A percentile compares a stretch with the other conserved stretches of the same genome.
Conservation (phyloP, 2,113 vertebrate species). For the Anhinga anhinga region DNA sequence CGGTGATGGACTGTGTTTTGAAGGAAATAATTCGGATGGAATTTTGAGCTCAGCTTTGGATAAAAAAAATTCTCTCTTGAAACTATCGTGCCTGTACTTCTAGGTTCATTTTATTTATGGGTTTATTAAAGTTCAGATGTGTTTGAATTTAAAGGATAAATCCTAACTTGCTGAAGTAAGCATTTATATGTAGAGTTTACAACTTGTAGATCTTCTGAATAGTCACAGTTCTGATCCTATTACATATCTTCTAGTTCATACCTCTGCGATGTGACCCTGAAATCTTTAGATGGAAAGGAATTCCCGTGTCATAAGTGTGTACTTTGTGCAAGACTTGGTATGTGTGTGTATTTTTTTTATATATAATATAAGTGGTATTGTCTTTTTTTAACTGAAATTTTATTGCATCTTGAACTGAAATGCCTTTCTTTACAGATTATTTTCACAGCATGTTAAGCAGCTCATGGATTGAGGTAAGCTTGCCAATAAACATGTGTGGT, state of each 20-base stretch:
- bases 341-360: conserved; percentile 27
- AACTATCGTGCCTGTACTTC: neutral
- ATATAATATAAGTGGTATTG: neutral
- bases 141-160: neutral
- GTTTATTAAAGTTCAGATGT: neutral
- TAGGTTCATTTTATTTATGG: neutral
- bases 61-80: neutral
- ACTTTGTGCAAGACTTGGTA: conserved; percentile 95
- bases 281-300: conserved; percentile 92
- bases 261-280: conserved; percentile 91
- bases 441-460: conserved; percentile 97
- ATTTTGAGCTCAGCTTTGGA: neutral
- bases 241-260: conserved; percentile 79
- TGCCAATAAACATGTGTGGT: neutral
- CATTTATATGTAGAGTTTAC: neutral
- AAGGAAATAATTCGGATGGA: neutral
- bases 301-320: conserved; percentile 96
- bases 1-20: neutral
- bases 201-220: neutral
- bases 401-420: conserved; percentile 34
- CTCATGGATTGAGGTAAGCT: conserved; percentile 94
- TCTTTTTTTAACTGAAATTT: neutral
- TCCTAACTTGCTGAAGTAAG: neutral
- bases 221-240: neutral
- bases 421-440: conserved; percentile 84